Evolutionary conservation across 2,888 invertebrate genomes (phyloP), one percentile per base, ranked within the genome.

Genomic region (Apamea sordens): DNA sequence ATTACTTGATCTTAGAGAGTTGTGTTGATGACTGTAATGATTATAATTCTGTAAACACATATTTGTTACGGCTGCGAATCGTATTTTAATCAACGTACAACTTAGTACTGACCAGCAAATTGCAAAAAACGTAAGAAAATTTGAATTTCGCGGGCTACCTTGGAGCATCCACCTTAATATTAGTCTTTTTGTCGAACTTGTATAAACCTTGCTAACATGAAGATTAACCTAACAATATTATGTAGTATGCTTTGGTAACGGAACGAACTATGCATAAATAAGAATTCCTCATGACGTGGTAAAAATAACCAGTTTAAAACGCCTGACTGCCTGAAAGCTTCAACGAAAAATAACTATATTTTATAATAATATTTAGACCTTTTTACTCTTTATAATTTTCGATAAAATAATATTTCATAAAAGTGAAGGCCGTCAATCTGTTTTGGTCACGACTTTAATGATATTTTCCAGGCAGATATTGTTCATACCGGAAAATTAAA

Each of bases 401-500:
- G 36, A 64, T 73, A 47, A 64, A 47, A 73, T 32, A 36, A 61
- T 68, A 21, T 61, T 36, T 24, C n/a, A 69, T 32, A 59, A 56
- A 56, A 56, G 21, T 59, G 5, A 24, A 76, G 15, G 47, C 13
- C 63, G 11, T 32, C 69, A 64, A n/a, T 50, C 50, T 59, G 80
- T 80, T 84, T 67, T 36, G 44, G 36, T 68, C 59, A 72, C 53
- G 47, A 36, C 10, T 72, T 71, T 71, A 84, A 71, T 84, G 64
- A 86, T 83, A 70, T 70, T 70, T 77, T 24, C 61, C 53, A 77
- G 44, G 21, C 63, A 65, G 50, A 69, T 44, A 80, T 53, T 74
- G 74, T 70, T 85, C 61, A 74, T 75, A 81, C 74, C 85, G 84
- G 84, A 84, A 82, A 82, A 84, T 84, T 82, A 82, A 81, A 81